phyloP scores from a whole-genome alignment of 1,140 invertebrate species.

The Cecropterus lyciades region DNA sequence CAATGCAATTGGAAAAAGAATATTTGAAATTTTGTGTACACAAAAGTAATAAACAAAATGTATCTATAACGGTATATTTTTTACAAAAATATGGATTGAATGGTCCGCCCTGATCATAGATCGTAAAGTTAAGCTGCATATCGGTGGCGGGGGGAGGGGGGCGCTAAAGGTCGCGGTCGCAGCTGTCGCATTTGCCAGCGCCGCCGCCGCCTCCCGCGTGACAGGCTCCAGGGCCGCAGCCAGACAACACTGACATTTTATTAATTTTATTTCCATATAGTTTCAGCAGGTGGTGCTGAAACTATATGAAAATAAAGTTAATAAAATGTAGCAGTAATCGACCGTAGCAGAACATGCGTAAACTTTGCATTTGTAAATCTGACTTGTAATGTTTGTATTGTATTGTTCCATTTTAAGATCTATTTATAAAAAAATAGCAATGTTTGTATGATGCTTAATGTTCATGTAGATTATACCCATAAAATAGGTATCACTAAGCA shows the following conservation, averaged over 20 bases:
- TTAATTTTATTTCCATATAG: background rate
- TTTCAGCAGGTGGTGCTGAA: background rate
- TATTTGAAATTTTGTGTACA: no score
- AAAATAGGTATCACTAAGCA: no score
- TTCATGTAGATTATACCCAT: no score
- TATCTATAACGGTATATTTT: no score
- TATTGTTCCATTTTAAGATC: no score
- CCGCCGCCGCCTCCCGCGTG: slow-evolving; percentile 4
- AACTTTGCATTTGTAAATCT: background rate
- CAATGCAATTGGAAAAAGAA: no score
- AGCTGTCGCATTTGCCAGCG: slow-evolving; percentile 34
- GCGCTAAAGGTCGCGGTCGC: slow-evolving; percentile 39
- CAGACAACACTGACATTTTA: background rate
- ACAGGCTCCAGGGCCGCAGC: background rate
- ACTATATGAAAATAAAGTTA: no score
- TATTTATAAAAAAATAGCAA: no score
- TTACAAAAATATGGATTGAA: no score
- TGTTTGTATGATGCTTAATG: no score
- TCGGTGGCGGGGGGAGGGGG: background rate
- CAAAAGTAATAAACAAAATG: no score
- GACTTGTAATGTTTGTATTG: no score
- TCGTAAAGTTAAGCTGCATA: slow-evolving; percentile 1
- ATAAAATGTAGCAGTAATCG: background rate
- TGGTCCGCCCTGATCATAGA: background rate
- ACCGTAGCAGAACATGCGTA: background rate